phyloP scores from a whole-genome alignment of 2,888 invertebrate species.

The Argyresthia albistria region DNA sequence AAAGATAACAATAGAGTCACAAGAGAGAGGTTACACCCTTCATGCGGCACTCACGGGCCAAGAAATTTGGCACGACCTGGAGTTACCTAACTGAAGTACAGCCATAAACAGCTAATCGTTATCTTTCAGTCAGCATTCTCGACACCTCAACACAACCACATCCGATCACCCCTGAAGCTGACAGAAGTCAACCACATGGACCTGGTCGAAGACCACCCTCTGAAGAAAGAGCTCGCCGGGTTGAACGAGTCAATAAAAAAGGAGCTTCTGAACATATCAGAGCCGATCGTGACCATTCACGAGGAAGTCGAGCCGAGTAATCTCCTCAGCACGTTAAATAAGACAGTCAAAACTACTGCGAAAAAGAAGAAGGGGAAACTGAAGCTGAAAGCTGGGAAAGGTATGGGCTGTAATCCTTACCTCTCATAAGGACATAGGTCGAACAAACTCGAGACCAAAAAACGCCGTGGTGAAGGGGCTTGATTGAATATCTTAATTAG shows the following conservation, averaged over 20 bases:
- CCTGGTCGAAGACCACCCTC: background rate
- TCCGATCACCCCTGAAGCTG: background rate
- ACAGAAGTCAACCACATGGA: background rate
- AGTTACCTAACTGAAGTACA: background rate
- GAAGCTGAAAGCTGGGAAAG: background rate
- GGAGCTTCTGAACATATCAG: background rate
- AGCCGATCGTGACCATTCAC: conserved; percentile 3
- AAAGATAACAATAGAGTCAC: too few species aligned
- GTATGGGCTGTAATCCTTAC: too few species aligned
- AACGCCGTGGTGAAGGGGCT: too few species aligned
- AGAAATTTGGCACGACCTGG: too few species aligned
- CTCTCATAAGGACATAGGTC: too few species aligned
- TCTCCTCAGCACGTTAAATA: background rate
- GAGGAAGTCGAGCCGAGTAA: background rate
- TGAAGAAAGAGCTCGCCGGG: too few species aligned
- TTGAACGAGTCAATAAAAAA: background rate
- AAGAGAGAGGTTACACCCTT: background rate
- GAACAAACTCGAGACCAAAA: too few species aligned
- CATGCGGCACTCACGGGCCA: too few species aligned
- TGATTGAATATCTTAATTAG: too few species aligned
- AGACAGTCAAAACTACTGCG: background rate
- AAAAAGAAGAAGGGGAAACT: conserved; percentile 8
- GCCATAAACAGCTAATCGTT: background rate
- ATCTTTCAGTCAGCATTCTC: background rate
- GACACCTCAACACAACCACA: background rate